A percentile compares a stretch with the other conserved stretches of the same genome.
phyloP scores from a whole-genome alignment of 2,113 vertebrate genomes.

The Gymnorhina tibicen region DNA sequence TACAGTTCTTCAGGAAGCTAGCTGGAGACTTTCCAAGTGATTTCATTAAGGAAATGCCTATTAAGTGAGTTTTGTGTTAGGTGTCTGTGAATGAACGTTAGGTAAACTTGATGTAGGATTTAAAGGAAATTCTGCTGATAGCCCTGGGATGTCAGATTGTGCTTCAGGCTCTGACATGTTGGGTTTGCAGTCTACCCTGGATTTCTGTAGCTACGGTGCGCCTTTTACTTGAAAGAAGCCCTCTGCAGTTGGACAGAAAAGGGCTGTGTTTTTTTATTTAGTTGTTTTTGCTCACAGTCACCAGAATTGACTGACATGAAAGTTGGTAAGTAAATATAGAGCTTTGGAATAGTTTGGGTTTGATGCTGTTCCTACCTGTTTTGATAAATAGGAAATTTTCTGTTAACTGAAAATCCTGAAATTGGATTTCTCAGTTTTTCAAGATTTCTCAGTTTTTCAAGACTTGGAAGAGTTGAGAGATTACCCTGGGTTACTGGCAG shows the following conservation, averaged over 20 bases:
- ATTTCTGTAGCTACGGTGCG: neutral
- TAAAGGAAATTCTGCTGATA: neutral
- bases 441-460: neutral
- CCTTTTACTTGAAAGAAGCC: neutral
- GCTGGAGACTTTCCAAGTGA: neutral
- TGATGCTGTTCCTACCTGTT: neutral
- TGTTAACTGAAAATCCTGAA: neutral
- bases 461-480: neutral
- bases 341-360: neutral
- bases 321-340: neutral
- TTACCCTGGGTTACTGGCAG: neutral
- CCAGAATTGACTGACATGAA: neutral
- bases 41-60: neutral
- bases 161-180: neutral
- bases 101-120: neutral
- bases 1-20: neutral
- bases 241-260: neutral
- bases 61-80: neutral
- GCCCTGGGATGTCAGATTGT: neutral
- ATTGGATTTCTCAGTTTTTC: neutral
- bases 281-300: neutral
- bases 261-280: neutral
- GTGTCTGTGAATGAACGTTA: neutral
- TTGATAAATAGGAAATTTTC: neutral
- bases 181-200: neutral